Percentiles rank a stretch among this genome's conserved stretches.
phyloP scores from a whole-genome alignment of 2,888 invertebrate species.

The Microplitis deprimator region DNA sequence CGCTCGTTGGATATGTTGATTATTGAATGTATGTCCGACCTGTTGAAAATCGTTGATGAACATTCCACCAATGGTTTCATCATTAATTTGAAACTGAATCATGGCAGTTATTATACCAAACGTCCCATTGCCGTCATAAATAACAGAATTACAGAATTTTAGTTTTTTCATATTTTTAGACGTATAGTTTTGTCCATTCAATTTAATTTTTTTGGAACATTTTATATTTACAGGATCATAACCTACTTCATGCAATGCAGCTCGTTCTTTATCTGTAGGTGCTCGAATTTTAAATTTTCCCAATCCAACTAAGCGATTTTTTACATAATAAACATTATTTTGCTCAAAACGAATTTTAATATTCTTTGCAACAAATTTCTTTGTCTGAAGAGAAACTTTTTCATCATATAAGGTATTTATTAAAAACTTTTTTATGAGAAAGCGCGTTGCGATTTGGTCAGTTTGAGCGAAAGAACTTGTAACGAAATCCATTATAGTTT shows the following conservation, averaged over 20 bases:
- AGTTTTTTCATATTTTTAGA: background rate
- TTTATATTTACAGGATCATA: constrained; percentile 6
- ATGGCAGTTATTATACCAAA: constrained; percentile 9
- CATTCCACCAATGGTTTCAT: constrained; percentile 4
- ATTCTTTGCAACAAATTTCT: background rate
- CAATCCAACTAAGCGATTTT: background rate
- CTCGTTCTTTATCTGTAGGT: constrained; percentile 16
- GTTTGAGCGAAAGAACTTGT: background rate
- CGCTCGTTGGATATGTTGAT: background rate
- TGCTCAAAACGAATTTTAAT: background rate
- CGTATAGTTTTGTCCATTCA: background rate
- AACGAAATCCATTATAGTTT: background rate
- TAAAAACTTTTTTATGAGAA: background rate
- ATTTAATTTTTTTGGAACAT: constrained; percentile 9
- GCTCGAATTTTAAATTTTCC: background rate
- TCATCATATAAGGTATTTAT: background rate
- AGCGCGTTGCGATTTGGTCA: background rate
- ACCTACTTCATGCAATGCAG: background rate
- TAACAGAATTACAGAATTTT: constrained; percentile 2
- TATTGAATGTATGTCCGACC: background rate
- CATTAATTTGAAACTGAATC: constrained; percentile 1
- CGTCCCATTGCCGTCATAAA: background rate
- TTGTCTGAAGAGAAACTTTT: background rate
- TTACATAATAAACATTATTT: background rate
- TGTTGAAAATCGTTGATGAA: background rate